Evolutionary conservation across 35 echinoderm and acorn worm genomes (phyloP).

Genomic region (Lytechinus pictus): DNA sequence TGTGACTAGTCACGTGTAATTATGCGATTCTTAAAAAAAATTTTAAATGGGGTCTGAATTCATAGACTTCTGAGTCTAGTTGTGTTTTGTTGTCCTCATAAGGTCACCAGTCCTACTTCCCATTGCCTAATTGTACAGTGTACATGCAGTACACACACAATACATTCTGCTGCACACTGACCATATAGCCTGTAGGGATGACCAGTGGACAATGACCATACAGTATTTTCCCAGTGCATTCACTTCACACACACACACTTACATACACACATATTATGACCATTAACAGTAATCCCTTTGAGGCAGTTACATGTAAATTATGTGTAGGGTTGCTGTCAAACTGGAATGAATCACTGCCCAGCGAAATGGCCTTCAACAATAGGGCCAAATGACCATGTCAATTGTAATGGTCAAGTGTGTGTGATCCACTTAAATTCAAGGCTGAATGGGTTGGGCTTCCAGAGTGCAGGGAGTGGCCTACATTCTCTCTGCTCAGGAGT

Average conservation of each 20-base stretch:
- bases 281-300: background rate
- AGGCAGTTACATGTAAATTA: constrained; percentile 6
- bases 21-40: background rate
- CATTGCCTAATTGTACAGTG: background rate
- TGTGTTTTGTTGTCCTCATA: constrained; percentile 1
- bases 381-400: background rate
- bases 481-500: background rate
- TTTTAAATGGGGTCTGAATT: background rate
- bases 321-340: background rate
- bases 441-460: background rate
- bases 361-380: background rate
- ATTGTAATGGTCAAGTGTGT: background rate
- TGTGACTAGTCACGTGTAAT: too few species aligned
- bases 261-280: background rate
- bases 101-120: background rate
- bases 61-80: background rate
- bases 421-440: constrained; percentile 40
- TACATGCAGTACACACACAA: background rate
- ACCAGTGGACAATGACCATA: constrained; percentile 13
- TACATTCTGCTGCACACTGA: background rate
- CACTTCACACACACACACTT: background rate
- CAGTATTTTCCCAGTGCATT: background rate
- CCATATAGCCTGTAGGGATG: background rate
- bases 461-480: background rate
- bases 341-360: background rate